These are phyloP conservation scores for Platygyra sinensis DNA, from an alignment of 64 coral and sea anemone genomes.

Conservation along the genomic window DNA sequence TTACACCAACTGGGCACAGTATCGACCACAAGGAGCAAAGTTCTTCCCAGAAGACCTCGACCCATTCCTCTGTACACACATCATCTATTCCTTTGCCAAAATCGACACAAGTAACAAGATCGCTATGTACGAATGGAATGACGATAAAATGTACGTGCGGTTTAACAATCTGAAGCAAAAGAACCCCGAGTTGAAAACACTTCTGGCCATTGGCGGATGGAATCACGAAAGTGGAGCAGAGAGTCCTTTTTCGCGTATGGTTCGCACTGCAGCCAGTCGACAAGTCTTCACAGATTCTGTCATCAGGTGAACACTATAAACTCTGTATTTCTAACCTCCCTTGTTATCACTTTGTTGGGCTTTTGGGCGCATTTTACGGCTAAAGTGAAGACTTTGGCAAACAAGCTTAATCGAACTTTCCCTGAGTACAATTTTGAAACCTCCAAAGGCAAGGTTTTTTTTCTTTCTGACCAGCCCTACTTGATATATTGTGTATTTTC, in stretches of 20 bases:
- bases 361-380: no score
- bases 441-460: no score
- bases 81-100: constrained; percentile 59
- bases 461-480: no score
- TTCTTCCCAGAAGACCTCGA: constrained; percentile 49
- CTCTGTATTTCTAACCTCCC: background rate
- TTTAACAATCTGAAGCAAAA: constrained; percentile 44
- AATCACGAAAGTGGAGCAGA: constrained; percentile 50
- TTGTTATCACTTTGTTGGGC: no score
- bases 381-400: no score
- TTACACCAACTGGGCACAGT: constrained; percentile 74
- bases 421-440: no score
- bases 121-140: constrained; percentile 54
- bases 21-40: constrained; percentile 25
- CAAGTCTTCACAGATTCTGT: constrained; percentile 63
- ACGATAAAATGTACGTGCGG: constrained; percentile 37
- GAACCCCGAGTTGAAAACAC: constrained; percentile 61
- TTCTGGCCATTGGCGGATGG: constrained; percentile 71
- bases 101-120: constrained; percentile 40
- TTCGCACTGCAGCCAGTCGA: background rate
- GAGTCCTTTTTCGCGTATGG: constrained; percentile 70
- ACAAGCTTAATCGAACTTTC: no score
- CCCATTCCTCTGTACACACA: constrained; percentile 61
- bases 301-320: constrained; percentile 10
- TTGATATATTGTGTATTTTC: no score